These are phyloP conservation scores for Pyrocephalus nanus DNA, from an alignment of 2,797 vertebrate genomes.

Conservation along the genomic window DNA sequence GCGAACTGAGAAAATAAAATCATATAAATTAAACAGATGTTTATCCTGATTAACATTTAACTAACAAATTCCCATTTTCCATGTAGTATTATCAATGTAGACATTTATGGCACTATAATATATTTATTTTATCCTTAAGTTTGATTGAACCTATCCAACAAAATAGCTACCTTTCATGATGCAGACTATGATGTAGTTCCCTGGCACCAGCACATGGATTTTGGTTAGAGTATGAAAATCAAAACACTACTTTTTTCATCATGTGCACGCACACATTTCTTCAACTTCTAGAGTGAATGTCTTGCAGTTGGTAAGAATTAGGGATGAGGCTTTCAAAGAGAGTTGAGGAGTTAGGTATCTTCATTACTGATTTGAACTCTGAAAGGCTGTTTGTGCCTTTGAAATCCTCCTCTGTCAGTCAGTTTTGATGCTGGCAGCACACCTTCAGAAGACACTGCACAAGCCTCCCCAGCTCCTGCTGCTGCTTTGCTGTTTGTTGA, in stretches of 20 bases:
- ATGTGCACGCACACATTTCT: neutral
- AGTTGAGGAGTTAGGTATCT: neutral
- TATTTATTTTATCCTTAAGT: constrained; percentile 23
- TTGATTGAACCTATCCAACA: constrained; percentile 20
- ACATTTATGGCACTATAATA: constrained; percentile 19
- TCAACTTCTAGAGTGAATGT: neutral
- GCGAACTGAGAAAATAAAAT: constrained; percentile 26
- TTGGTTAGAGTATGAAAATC: constrained; percentile 11
- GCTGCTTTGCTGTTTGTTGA: neutral
- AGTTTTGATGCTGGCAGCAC: neutral
- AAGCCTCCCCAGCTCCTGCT: neutral
- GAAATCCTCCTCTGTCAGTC: neutral
- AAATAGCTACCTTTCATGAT: constrained; percentile 26
- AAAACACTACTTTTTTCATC: constrained; percentile 28
- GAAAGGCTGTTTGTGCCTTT: neutral
- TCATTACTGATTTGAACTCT: neutral
- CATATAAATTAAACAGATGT: constrained; percentile 3
- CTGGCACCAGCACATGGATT: constrained; percentile 4
- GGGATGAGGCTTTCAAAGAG: neutral
- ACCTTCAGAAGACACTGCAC: neutral
- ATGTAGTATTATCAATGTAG: neutral
- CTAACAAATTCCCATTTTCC: constrained; percentile 10
- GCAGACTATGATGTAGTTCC: constrained; percentile 38
- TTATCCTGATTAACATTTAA: constrained; percentile 37
- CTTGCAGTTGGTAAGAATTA: neutral